Evolutionary conservation across 2,888 invertebrate genomes (phyloP).

Genomic region (Nasonia oneida): DNA sequence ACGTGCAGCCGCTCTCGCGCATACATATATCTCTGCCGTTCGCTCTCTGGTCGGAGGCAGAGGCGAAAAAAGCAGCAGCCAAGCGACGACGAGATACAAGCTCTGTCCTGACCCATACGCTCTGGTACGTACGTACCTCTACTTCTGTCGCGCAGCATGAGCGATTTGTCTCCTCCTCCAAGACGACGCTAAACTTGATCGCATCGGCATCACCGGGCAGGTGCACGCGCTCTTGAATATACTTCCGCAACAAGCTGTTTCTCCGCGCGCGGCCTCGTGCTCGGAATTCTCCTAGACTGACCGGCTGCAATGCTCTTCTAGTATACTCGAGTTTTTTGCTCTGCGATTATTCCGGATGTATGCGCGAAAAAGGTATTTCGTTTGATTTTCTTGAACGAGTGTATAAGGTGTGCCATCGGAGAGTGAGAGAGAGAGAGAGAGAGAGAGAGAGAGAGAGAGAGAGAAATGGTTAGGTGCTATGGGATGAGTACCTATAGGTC

Average conservation of each 20-base stretch:
- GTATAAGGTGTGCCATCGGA: background rate
- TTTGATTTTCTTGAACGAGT: background rate
- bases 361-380: no score
- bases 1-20: background rate
- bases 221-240: background rate
- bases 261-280: background rate
- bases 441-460: background rate
- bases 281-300: background rate
- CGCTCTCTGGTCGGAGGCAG: slow-evolving; percentile 19
- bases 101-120: background rate
- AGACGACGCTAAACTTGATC: background rate
- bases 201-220: background rate
- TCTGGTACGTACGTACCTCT: background rate
- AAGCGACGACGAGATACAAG: background rate
- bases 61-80: slow-evolving; percentile 9
- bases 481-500: background rate
- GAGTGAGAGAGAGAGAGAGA: background rate
- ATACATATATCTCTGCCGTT: background rate
- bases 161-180: background rate
- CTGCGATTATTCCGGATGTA: background rate
- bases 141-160: background rate
- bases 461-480: background rate
- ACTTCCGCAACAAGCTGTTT: slow-evolving; percentile 12
- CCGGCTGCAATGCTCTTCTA: background rate
- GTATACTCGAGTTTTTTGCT: background rate